Conservation (phyloP, 2,888 invertebrate genomes). For the Chymomyza caudatula region DNA sequence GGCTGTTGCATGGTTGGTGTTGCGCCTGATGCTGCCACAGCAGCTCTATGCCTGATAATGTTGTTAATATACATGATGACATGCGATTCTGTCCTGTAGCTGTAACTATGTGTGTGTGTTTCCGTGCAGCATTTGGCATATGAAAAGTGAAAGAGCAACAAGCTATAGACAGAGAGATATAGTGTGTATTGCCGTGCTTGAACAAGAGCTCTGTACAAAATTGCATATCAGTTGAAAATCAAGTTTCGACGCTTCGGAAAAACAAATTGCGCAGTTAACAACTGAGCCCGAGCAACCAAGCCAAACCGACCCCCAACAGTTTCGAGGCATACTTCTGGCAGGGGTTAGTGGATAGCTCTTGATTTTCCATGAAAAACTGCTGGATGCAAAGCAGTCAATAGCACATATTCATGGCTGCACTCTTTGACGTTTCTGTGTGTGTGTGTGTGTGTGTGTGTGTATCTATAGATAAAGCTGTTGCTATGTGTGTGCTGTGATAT, state of each 20-base stretch:
- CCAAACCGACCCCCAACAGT: not conserved
- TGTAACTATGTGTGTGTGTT: conserved; percentile 4
- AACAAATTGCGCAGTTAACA: conserved; percentile 57
- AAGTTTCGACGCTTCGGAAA: conserved; percentile 42
- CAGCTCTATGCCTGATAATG: conserved; percentile 8
- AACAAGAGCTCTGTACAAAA: conserved; percentile 15
- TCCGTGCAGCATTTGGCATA: not conserved
- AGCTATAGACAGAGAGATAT: not conserved
- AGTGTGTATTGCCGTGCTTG: not conserved
- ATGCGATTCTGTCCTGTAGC: conserved; percentile 3
- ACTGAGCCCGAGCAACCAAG: not conserved
- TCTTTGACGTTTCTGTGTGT: not conserved
- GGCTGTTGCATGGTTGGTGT: not conserved
- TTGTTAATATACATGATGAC: conserved; percentile 32
- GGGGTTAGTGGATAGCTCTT: not conserved
- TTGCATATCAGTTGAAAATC: conserved; percentile 54
- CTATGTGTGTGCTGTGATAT: conserved; percentile 29
- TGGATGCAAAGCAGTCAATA: not conserved
- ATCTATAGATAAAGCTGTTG: not conserved
- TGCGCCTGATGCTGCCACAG: not conserved
- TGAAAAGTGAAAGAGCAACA: not conserved
- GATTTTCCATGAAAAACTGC: not conserved
- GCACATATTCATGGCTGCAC: not conserved
- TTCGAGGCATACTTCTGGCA: not conserved
- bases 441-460: not conserved